Base-by-base conservation (phyloP, 2,797 vertebrate species). In the Hyperoplus lanceolatus region DNA sequence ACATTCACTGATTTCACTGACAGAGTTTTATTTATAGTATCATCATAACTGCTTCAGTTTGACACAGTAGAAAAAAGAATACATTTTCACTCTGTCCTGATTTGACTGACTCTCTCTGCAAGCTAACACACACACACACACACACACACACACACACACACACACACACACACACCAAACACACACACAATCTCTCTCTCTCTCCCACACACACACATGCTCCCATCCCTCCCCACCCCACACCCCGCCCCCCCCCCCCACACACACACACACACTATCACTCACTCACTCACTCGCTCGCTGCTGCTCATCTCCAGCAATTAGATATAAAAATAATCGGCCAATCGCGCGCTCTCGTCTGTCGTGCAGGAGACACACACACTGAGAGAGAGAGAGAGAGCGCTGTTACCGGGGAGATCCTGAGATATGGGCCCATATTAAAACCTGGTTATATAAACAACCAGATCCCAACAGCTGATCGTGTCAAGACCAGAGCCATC, bases 281-380 rank as follows among this genome's bases (percentile, higher is more conserved):
- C 90, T 69, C 87, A 78, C 83, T 67, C 81, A 55, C 61, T 60
- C 86, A 79, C 89, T 81, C 85, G 56, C 85, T 85, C 88, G 70
- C 87, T 86, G 84, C 89, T 88, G 84, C 79, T 94, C 92, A 89
- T 93, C 90, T 94, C 85, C 90, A 93, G 92, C 91, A 93, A 94
- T 93, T 94, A 92, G 91, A 94, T 94, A 92, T 92, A 94, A 94
- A 95, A 95, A 95, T 95, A 95, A 29, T 92, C 84, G 90, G 91
- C 94, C 95, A 95, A 95, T 95, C 90, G 76, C 42, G 73, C 79
- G 74, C 82, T 74, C 70, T 61, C 81, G 3, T 83, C 59, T 38
- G 81, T 61, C 36, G 80, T 86, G 81, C 82, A 93, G 90, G 82
- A 93, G 90, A 87, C 82, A 60, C 82, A 45, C 83, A 90, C 29